phyloP scores from a whole-genome alignment of 2,888 invertebrate genomes.

The Bimastos eiseni region DNA sequence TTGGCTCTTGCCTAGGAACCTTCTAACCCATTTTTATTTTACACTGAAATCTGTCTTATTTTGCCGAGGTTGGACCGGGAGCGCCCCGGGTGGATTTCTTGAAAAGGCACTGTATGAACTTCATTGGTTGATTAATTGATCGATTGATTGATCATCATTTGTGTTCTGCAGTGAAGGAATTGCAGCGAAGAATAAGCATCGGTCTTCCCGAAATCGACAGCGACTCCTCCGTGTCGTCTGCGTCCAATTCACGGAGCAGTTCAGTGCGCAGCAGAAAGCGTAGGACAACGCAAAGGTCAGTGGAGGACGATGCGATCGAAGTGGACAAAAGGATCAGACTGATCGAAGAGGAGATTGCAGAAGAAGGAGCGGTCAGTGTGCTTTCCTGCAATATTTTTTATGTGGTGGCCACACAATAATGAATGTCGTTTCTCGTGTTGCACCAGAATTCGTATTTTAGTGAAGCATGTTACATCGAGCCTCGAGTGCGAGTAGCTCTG shows the following conservation, averaged over 20 bases:
- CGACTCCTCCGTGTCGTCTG: neutral
- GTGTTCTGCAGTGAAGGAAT: neutral
- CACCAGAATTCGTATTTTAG: neutral
- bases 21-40: no score
- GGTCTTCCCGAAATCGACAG: neutral
- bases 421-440: neutral
- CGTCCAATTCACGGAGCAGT: neutral
- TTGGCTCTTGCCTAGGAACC: no score
- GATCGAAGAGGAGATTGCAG: conserved; percentile 38
- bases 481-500: no score
- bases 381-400: neutral
- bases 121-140: no score
- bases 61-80: no score
- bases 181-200: neutral
- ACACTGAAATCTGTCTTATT: no score
- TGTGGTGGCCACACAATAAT: neutral
- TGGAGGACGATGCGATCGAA: neutral
- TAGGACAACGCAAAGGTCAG: neutral
- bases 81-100: no score
- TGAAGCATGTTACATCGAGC: neutral
- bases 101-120: no score
- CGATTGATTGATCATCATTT: neutral
- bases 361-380: conserved; percentile 37
- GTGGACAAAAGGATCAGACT: conserved; percentile 20
- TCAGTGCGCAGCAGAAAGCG: neutral